phyloP scores from a whole-genome alignment of 2,797 vertebrate species.

The Meda fulgida region DNA sequence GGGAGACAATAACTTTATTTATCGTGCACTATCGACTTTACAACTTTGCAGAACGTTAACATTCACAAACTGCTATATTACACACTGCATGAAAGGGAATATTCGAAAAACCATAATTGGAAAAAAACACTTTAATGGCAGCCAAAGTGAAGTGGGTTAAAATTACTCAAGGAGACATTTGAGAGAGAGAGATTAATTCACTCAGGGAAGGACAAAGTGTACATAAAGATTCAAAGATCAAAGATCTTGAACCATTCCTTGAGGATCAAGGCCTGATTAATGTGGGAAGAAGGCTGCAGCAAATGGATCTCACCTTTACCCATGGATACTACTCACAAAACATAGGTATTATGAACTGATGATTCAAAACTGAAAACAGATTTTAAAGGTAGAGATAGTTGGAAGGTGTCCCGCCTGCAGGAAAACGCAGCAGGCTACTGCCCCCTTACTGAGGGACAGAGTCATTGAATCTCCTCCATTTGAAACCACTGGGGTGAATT shows the following conservation, averaged over 20 bases:
- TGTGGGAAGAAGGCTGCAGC: neutral
- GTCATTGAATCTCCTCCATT: constrained; percentile 17
- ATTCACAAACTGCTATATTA: too few species aligned
- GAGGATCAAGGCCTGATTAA: too few species aligned
- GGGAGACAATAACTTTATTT: too few species aligned
- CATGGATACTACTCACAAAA: constrained; percentile 3
- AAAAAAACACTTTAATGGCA: too few species aligned
- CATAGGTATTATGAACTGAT: constrained; percentile 12
- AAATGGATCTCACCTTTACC: neutral
- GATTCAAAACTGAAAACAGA: neutral
- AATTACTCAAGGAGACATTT: neutral
- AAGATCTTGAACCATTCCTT: too few species aligned
- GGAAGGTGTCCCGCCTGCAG: too few species aligned
- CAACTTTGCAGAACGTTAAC: too few species aligned
- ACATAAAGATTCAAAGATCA: too few species aligned
- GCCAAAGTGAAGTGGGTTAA: neutral
- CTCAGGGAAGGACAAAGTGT: neutral
- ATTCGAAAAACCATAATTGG: too few species aligned
- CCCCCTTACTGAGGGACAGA: constrained; percentile 22
- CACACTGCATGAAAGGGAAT: too few species aligned
- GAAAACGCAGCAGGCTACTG: neutral
- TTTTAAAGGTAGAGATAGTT: too few species aligned
- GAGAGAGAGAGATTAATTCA: neutral
- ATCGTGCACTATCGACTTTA: too few species aligned
- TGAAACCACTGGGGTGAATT: constrained; percentile 18